phyloP scores from a whole-genome alignment of 2,797 vertebrate genomes.

The Sphenodon punctatus region DNA sequence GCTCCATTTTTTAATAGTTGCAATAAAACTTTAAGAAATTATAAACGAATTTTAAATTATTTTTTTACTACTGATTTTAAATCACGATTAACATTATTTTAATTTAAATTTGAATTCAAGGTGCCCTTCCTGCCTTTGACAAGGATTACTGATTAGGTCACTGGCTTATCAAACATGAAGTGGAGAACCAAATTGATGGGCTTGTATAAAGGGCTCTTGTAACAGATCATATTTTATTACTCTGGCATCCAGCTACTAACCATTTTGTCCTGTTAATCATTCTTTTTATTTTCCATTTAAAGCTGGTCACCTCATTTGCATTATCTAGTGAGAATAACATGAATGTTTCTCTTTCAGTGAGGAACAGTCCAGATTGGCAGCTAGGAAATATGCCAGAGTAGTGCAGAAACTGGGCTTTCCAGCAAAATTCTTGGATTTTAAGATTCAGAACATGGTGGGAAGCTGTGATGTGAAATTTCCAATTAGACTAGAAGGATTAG shows the following conservation, averaged over 20 bases:
- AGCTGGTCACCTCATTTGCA: neutral
- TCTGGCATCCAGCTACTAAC: neutral
- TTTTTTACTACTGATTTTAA: neutral
- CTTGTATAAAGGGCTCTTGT: too few species aligned
- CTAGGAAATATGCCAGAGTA: constrained; percentile 96
- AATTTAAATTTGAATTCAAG: neutral
- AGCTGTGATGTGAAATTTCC: constrained; percentile 99
- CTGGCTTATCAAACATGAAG: neutral
- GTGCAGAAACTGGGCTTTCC: constrained; percentile 98
- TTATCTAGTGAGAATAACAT: neutral
- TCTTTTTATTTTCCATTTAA: neutral
- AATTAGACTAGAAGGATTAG: constrained; percentile 94
- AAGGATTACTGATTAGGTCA: neutral
- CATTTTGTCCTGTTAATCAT: neutral
- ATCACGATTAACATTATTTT: too few species aligned
- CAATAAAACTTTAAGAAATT: too few species aligned
- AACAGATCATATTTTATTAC: neutral
- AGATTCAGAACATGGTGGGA: constrained; percentile 99
- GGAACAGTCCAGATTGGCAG: constrained; percentile 96
- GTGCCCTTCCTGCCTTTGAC: neutral
- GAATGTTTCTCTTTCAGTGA: constrained; percentile 78
- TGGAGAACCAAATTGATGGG: neutral
- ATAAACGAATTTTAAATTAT: neutral
- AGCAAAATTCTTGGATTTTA: constrained; percentile 98
- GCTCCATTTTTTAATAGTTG: too few species aligned